These are phyloP conservation scores for Trachymyrmex septentrionalis DNA, from an alignment of 1,140 invertebrate species.

Conservation along the genomic window DNA sequence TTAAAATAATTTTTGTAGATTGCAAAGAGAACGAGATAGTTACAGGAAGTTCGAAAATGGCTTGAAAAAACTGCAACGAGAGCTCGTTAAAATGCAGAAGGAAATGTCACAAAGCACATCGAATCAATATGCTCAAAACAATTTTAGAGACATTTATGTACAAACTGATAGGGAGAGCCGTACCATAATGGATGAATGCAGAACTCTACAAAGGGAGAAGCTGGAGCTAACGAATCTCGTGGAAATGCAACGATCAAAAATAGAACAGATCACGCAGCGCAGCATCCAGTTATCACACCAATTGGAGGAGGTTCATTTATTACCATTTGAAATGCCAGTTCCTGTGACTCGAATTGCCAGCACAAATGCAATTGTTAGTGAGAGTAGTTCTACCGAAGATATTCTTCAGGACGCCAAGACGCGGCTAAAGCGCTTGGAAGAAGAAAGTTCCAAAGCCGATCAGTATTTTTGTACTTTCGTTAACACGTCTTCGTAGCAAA, in stretches of 20 bases:
- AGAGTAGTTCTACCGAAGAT: slow-evolving; percentile 85
- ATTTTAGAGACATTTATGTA: slow-evolving; percentile 72
- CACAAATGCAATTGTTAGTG: slow-evolving; percentile 80
- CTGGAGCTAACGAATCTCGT: slow-evolving; percentile 80
- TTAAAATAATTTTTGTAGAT: slow-evolving; percentile 73
- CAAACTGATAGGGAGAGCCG: slow-evolving; percentile 81
- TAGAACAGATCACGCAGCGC: slow-evolving; percentile 81
- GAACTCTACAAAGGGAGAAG: slow-evolving; percentile 78
- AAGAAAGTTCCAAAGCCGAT: slow-evolving; percentile 84
- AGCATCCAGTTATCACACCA: slow-evolving; percentile 80
- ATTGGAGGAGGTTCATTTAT: slow-evolving; percentile 80
- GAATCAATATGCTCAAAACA: slow-evolving; percentile 12
- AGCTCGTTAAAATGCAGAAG: slow-evolving; percentile 75
- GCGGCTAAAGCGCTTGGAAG: slow-evolving; percentile 81
- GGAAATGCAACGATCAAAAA: slow-evolving; percentile 81
- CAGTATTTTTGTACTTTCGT: slow-evolving; percentile 83
- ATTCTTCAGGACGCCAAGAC: slow-evolving; percentile 84
- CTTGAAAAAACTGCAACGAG: slow-evolving; percentile 81
- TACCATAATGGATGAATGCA: slow-evolving; percentile 63
- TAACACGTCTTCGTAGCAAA: slow-evolving; percentile 73
- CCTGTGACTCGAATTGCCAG: slow-evolving; percentile 68
- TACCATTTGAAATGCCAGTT: slow-evolving; percentile 64
- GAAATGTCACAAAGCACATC: not conserved
- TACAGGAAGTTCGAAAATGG: slow-evolving; percentile 80
- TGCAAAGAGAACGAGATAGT: slow-evolving; percentile 79